Percentiles rank a stretch among this genome's conserved stretches.
Conservation (phyloP, 2,113 vertebrate species). For the Prinia subflava region DNA sequence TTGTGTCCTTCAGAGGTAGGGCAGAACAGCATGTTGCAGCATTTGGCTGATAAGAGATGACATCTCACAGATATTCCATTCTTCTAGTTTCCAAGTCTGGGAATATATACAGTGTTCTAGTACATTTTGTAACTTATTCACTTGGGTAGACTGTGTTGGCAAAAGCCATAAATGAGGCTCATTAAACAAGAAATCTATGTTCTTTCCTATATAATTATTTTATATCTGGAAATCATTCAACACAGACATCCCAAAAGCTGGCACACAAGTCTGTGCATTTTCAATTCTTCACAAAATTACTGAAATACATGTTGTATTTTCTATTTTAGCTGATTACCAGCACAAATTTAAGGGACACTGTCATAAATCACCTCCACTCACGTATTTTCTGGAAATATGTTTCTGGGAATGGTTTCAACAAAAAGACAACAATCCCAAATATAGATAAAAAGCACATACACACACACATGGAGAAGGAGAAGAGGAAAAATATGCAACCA, state of each 20-base stretch:
- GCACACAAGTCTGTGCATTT: neutral
- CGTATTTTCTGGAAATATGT: neutral
- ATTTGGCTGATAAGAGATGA: neutral
- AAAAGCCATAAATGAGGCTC: neutral
- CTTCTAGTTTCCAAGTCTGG: neutral
- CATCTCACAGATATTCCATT: neutral
- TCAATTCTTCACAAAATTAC: neutral
- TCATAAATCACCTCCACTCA: neutral
- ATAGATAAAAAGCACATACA: neutral
- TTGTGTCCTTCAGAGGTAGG: neutral
- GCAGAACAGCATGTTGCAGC: neutral
- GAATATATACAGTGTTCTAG: neutral
- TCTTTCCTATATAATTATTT: neutral
- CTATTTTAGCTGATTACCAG: neutral
- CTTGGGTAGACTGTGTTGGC: neutral
- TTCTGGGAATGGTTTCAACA: neutral
- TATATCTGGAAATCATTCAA: neutral
- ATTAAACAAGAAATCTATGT: neutral
- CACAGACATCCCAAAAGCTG: neutral
- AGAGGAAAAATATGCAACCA: neutral
- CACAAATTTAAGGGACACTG: neutral
- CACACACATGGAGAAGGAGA: neutral
- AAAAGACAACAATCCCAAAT: neutral
- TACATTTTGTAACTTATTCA: neutral
- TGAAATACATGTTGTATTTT: neutral